phyloP scores from a whole-genome alignment of 2,888 invertebrate genomes.

The Zaprionus lineosus region DNA sequence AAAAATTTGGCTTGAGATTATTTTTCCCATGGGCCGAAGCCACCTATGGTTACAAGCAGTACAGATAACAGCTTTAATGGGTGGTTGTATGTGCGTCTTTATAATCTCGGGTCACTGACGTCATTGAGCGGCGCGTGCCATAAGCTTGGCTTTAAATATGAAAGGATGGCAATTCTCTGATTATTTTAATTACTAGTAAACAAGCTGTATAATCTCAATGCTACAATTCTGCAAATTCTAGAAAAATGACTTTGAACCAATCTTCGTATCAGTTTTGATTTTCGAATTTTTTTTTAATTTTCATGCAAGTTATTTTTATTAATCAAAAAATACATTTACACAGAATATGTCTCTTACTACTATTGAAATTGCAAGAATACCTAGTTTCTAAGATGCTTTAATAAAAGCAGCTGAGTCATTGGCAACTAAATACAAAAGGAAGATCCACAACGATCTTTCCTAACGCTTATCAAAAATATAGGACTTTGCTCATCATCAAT shows the following conservation, averaged over 20 bases:
- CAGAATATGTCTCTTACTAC: constrained; percentile 31
- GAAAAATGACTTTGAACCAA: no score
- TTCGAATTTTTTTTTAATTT: neutral
- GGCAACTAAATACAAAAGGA: constrained; percentile 42
- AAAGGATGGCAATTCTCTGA: constrained; percentile 18
- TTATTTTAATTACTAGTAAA: constrained; percentile 16
- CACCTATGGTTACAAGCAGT: neutral
- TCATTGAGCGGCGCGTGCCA: constrained; percentile 46
- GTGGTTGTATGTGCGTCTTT: neutral
- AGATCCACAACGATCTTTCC: constrained; percentile 36
- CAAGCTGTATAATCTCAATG: constrained; percentile 14
- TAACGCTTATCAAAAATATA: constrained; percentile 33
- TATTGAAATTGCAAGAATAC: constrained; percentile 52
- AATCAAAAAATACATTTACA: constrained; percentile 36
- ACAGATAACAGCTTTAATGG: constrained; percentile 30
- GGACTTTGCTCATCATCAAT: constrained; percentile 7
- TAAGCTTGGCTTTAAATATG: constrained; percentile 16
- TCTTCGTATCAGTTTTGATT: no score
- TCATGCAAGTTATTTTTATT: constrained; percentile 42
- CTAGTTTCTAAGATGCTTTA: constrained; percentile 31
- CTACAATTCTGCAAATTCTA: neutral
- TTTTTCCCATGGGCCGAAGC: constrained; percentile 43
- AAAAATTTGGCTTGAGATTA: constrained; percentile 5
- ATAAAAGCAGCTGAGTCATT: constrained; percentile 27
- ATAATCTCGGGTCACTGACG: constrained; percentile 30